Base-by-base conservation (phyloP, 2,888 invertebrate species). In the Busseola fusca region DNA sequence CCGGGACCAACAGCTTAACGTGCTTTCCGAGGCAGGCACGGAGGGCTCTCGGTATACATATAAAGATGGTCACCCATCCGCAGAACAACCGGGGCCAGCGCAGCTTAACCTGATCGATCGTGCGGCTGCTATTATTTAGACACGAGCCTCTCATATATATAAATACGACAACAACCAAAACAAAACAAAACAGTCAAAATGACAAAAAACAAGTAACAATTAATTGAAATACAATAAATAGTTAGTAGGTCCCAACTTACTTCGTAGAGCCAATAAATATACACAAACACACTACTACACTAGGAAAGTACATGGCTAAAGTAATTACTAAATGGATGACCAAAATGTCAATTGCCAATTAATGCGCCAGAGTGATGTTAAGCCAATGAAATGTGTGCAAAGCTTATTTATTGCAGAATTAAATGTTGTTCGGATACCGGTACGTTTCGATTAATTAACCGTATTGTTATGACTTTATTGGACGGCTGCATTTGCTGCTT, bases 351-450 rank as follows among this genome's bases (percentile, higher is more conserved):
- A 50, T 67, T 54, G 34, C 59, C 58, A 27, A 50, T 67, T 54
- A 68, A 63, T 67, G 59, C 21, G 58, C 58, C 62, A 54, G 64
- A 64, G 63, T 80, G 76, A 72, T 70, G 71, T 66, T 66, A 77
- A 82, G 70, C 70, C 70, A 72, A 82, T 80, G 71, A 77, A 70
- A 67, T 71, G 68, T 66, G 74, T 64, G 34, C 60, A 62, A 71
- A 71, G 59, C 70, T 72, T 69, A 66, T 82, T 80, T 42, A 80
- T 74, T 69, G 73, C 30, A 50, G 59, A 69, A 73, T 73, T 82
- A 80, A 77, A 80, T 77, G 63, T 66, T 34, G 68, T 50, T 52
- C 60, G 58, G 42, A 54, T 65, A 69, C 62, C 30, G 30, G 45
- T 69, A 65, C 34, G 58, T 52, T 74, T 34, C 59, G 48, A 74